Percentiles rank a stretch among this genome's conserved stretches.
Conservation (phyloP, 2,797 vertebrate genomes). For the Myotis findleyi region DNA sequence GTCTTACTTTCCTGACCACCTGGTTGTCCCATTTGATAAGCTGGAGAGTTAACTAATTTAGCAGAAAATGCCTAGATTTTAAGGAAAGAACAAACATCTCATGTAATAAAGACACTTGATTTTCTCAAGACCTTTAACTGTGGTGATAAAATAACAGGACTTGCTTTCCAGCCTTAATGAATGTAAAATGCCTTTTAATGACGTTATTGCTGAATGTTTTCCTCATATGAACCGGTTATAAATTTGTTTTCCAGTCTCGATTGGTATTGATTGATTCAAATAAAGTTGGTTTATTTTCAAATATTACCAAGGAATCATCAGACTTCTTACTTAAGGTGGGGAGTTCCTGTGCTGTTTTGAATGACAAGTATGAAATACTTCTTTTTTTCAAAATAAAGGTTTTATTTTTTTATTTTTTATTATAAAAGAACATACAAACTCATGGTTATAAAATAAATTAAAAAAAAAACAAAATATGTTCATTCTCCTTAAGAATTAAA, state of each 20-base stretch:
- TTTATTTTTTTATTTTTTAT: constrained; percentile 4
- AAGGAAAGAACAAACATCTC: constrained; percentile 77
- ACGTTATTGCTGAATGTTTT: constrained; percentile 61
- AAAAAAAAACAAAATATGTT: neutral
- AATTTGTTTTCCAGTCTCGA: constrained; percentile 75
- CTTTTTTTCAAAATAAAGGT: neutral
- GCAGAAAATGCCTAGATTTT: constrained; percentile 68
- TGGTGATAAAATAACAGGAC: constrained; percentile 65
- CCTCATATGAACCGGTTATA: constrained; percentile 73
- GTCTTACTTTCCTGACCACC: constrained; percentile 49
- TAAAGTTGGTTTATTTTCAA: constrained; percentile 90
- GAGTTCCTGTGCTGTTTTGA: neutral
- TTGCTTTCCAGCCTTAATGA: constrained; percentile 81
- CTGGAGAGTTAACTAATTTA: constrained; percentile 63
- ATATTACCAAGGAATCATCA: constrained; percentile 73
- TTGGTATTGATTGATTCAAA: constrained; percentile 83
- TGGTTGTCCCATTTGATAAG: constrained; percentile 60
- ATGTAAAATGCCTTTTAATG: constrained; percentile 71
- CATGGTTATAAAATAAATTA: neutral
- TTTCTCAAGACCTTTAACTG: constrained; percentile 78
- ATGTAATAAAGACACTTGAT: constrained; percentile 72
- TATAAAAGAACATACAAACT: neutral
- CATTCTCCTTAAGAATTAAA: constrained; percentile 38
- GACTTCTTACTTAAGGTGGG: constrained; percentile 53
- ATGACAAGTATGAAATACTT: neutral